Evolutionary conservation across 2,888 invertebrate genomes (phyloP), one percentile per base, ranked within the genome.

Genomic region (Eupithecia dodoneata): DNA sequence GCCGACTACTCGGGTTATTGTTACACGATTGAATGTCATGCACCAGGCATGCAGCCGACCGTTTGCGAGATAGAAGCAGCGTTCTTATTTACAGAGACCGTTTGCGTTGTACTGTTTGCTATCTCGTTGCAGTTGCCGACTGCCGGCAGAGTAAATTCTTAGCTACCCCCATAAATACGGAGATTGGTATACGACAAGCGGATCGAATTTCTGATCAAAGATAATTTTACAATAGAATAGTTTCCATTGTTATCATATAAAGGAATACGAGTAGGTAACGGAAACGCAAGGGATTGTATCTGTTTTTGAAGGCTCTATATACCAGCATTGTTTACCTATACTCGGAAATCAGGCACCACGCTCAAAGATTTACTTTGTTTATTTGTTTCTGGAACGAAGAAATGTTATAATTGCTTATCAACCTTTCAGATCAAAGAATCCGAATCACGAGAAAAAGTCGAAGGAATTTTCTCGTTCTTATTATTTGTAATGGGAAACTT

Each of bases 91-190:
- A 88, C 90, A 83, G 85, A 91, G 88, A 86, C 81, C 85, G 91
- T 91, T 90, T 90, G 89, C 89, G 85, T 85, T 85, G 88, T 82
- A 78, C 87, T 92, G 89, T 93, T 93, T 92, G 87, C 90, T 85
- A 85, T 87, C 87, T 89, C 87, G 87, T 89, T 87, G 87, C 77
- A 82, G 83, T 81, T 83, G 83, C 85, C 81, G 83, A 84, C 84
- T 85, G 81, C 79, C 82, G 82, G 81, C 81, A 83, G 82, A 83
- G 83, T 83, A 84, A 85, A 87, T 86, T 86, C 84, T 83, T 85
- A 82, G 85, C 81, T 80, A 82, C 82, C 84, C 80, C 83, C 80
- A 78, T 84, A 84, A 80, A 83, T 80, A 72, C 74, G 73, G 73
- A 55, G 70, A 65, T 73, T 71, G 72, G 65, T 77, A 77, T 72